Evolutionary conservation across 2,113 vertebrate species (phyloP).

Genomic region (Cettia cetti): DNA sequence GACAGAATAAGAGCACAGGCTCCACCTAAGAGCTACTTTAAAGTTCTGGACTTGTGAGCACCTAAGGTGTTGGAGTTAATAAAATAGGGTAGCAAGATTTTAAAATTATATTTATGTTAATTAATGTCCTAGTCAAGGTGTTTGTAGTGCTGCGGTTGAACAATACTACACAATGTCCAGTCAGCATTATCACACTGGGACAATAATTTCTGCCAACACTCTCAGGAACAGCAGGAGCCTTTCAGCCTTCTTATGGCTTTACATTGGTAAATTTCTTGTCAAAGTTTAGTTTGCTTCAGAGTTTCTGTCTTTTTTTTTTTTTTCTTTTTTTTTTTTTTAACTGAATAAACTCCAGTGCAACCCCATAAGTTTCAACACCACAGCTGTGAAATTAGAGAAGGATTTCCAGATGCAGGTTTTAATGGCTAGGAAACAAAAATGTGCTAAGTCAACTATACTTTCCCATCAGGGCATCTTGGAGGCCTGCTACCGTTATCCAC

Average conservation of each 20-base stretch:
- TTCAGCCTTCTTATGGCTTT: not conserved
- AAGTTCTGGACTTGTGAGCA: not conserved
- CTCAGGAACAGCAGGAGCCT: not conserved
- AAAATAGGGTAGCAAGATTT: not conserved
- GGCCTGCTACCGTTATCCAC: constrained; percentile 52
- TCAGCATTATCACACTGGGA: not conserved
- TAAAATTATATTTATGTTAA: not conserved
- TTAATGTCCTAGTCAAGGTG: not conserved
- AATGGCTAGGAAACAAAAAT: constrained; percentile 53
- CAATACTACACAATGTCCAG: not conserved
- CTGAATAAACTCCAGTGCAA: not conserved
- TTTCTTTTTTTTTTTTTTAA: not conserved
- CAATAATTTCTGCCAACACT: not conserved
- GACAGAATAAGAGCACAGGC: not conserved
- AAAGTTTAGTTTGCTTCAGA: not conserved
- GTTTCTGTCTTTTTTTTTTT: not conserved
- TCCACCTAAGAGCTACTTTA: not conserved
- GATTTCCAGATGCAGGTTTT: constrained; percentile 60
- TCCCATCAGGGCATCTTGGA: constrained; percentile 47
- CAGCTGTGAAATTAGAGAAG: constrained; percentile 57
- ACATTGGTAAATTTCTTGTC: not conserved
- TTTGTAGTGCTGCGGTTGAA: not conserved
- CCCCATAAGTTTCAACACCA: constrained; percentile 15
- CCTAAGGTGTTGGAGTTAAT: not conserved
- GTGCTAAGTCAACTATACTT: constrained; percentile 43